Conservation (phyloP, 2,113 vertebrate genomes). For the Parus major region DNA sequence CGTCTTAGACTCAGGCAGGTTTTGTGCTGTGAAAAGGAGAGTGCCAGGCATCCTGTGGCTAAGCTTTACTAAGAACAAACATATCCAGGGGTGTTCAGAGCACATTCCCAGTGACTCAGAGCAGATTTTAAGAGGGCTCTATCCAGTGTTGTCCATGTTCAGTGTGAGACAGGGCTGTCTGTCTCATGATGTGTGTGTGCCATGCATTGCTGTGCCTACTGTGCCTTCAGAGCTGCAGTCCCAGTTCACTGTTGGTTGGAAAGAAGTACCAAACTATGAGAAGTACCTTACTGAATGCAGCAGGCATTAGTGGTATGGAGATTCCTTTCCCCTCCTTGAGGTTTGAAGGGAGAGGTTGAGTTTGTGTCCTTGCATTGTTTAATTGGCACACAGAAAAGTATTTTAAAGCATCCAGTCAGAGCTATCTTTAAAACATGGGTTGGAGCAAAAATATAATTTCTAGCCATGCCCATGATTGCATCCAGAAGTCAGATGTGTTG, state of each 20-base stretch:
- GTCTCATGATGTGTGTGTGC: not conserved
- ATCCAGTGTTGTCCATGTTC: not conserved
- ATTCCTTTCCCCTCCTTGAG: not conserved
- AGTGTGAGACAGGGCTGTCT: not conserved
- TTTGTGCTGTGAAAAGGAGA: not conserved
- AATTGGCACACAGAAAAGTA: not conserved
- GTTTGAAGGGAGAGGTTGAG: not conserved
- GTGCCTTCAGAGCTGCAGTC: not conserved
- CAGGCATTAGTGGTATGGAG: not conserved
- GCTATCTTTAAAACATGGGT: not conserved
- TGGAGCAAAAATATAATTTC: not conserved
- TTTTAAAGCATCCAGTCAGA: not conserved
- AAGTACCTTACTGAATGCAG: not conserved
- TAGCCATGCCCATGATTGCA: not conserved
- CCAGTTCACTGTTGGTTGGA: not conserved
- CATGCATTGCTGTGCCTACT: not conserved
- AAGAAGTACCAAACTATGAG: not conserved
- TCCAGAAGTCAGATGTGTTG: conserved; percentile 46
- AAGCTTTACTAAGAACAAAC: not conserved
- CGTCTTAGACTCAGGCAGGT: not conserved
- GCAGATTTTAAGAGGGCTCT: not conserved
- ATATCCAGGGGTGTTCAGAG: not conserved
- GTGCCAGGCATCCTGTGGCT: not conserved
- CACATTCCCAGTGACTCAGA: not conserved
- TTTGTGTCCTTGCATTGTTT: not conserved